phyloP scores from a whole-genome alignment of 1,140 invertebrate genomes.

The Adoxophyes honmai region DNA sequence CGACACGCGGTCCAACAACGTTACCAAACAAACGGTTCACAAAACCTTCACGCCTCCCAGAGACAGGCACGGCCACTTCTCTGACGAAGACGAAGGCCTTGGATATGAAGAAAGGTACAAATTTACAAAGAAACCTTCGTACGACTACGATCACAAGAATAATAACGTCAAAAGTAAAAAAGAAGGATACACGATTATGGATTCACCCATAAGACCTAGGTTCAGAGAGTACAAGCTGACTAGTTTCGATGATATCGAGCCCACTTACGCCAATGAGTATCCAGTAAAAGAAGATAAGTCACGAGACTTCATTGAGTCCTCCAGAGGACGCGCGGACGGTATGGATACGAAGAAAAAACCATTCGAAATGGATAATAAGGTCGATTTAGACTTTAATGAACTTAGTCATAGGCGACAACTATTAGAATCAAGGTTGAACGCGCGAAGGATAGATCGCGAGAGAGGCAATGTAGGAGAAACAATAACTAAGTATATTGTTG shows the following conservation, averaged over 20 bases:
- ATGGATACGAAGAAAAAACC: slow-evolving; percentile 80
- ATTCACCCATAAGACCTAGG: slow-evolving; percentile 67
- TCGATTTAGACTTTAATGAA: slow-evolving; percentile 75
- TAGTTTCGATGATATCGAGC: slow-evolving; percentile 70
- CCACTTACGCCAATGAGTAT: slow-evolving; percentile 69
- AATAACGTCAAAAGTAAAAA: slow-evolving; percentile 53
- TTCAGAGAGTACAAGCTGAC: slow-evolving; percentile 68
- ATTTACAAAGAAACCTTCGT: slow-evolving; percentile 50
- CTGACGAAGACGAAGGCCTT: slow-evolving; percentile 87
- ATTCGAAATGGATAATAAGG: slow-evolving; percentile 67
- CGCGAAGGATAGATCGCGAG: slow-evolving; percentile 73
- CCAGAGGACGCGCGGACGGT: slow-evolving; percentile 81
- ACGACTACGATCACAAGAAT: slow-evolving; percentile 59
- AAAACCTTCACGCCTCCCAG: slow-evolving; percentile 66
- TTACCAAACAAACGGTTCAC: slow-evolving; percentile 77
- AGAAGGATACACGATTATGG: slow-evolving; percentile 54
- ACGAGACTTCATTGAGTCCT: slow-evolving; percentile 72
- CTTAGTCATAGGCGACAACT: slow-evolving; percentile 84
- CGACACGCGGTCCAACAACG: slow-evolving; percentile 37
- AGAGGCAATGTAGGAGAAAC: slow-evolving; percentile 56
- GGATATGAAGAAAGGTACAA: slow-evolving; percentile 79
- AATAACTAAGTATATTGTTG: slow-evolving; percentile 60
- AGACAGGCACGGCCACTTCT: slow-evolving; percentile 74
- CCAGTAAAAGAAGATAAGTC: slow-evolving; percentile 41
- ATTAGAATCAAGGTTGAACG: slow-evolving; percentile 85